Evolutionary conservation across 2,113 vertebrate species (phyloP), one percentile per base, ranked within the genome.

Genomic region (Podarcis raffonei): DNA sequence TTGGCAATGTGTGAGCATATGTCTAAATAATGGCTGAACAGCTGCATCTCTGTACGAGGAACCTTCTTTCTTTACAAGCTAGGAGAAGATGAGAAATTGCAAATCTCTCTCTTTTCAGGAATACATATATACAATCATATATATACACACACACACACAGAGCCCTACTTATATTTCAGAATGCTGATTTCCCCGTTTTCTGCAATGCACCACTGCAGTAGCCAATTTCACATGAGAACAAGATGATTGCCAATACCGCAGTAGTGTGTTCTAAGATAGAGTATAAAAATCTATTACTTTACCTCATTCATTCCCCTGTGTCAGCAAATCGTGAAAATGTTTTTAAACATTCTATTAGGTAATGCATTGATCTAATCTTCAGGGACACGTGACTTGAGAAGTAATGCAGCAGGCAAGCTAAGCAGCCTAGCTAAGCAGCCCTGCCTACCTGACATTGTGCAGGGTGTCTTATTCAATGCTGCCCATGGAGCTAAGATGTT

Each of bases 121-220:
- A 1, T 13, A 20, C 8, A 30, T 6, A 80, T 48, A 81, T 42
- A 66, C 68, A 53, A 22, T 77, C 12, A 77, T 48, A 37, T 48
- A 37, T 18, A 32, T 86, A 18, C 72, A 74, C 72, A 74, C 11
- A 72, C 30, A 48, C 42, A 48, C 42, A 39, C 39, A 3, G 37
- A 48, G 8, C 48, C 59, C 59, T 18, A 62, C 59, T 62, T 68
- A 8, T 12, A 69, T 42, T 68, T 90, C 81, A 8, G 76, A 37
- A 91, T 89, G 94, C 74, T 92, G 93, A 93, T 93, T 93, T 90
- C 89, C 48, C 72, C 16, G 72, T 88, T 94, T 95, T 93, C 96
- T 96, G 96, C 96, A 97, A 94, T 96, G 96, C 96, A 96, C 93
- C 96, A 97, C 95, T 96, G 96, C 96, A 96, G 95, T 30, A 89